These are phyloP conservation scores for Coleophora flavipennella DNA, from an alignment of 2,888 invertebrate species.

Conservation along the genomic window DNA sequence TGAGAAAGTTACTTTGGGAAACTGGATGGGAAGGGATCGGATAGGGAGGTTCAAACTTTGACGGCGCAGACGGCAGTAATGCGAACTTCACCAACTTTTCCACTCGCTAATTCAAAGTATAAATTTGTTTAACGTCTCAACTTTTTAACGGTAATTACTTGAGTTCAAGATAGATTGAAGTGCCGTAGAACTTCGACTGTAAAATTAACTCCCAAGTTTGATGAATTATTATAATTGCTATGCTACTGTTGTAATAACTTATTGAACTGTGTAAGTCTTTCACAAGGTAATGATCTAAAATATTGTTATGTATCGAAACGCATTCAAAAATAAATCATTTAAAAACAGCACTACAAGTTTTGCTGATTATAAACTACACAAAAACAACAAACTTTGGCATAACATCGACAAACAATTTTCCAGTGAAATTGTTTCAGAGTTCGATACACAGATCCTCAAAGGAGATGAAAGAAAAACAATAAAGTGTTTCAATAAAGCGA, in stretches of 20 bases:
- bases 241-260: constrained; percentile 15
- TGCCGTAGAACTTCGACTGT: constrained; percentile 36
- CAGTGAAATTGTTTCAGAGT: constrained; percentile 28
- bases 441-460: constrained; percentile 35
- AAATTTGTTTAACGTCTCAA: constrained; percentile 71
- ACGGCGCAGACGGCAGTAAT: constrained; percentile 53
- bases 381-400: too few relatives aligned
- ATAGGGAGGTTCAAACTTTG: constrained; percentile 54
- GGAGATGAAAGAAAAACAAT: constrained; percentile 63
- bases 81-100: constrained; percentile 49
- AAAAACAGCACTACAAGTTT: too few relatives aligned
- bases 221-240: constrained; percentile 37
- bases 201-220: constrained; percentile 32
- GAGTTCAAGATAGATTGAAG: constrained; percentile 58
- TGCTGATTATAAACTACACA: too few relatives aligned
- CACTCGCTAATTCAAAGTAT: constrained; percentile 68
- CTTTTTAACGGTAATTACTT: constrained; percentile 70
- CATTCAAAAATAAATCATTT: too few relatives aligned
- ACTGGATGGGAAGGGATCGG: constrained; percentile 34
- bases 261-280: too few relatives aligned
- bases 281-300: too few relatives aligned
- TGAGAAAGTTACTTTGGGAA: constrained; percentile 47
- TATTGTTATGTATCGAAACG: too few relatives aligned
- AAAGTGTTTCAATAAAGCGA: constrained; percentile 63
- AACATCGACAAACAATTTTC: constrained; percentile 4